Evolutionary conservation across 2,888 invertebrate genomes (phyloP).

Genomic region (Eremobia ochroleuca): DNA sequence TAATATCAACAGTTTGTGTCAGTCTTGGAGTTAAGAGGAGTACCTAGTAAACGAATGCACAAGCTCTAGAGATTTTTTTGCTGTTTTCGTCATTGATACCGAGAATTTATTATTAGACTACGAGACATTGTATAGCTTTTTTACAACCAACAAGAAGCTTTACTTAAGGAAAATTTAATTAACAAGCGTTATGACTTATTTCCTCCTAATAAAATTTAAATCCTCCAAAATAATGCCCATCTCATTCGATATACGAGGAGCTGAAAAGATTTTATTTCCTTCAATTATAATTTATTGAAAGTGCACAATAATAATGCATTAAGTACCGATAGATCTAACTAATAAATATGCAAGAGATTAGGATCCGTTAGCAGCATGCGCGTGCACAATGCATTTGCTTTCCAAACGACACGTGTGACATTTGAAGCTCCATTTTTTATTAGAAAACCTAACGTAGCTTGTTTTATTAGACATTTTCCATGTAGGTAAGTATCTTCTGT

Average conservation of each 20-base stretch:
- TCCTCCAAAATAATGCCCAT: not conserved
- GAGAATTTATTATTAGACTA: not conserved
- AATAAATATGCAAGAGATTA: conserved; percentile 52
- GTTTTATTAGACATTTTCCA: not conserved
- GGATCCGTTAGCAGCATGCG: conserved; percentile 41
- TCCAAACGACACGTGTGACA: conserved; percentile 27
- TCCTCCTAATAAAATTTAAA: not conserved
- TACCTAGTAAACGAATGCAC: conserved; percentile 1
- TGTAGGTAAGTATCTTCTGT: not conserved
- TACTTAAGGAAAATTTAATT: not conserved
- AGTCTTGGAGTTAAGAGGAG: not conserved
- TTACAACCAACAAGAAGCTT: not conserved
- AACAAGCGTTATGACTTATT: not conserved
- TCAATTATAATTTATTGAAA: not conserved
- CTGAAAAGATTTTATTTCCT: not conserved
- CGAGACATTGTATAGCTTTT: too few species aligned
- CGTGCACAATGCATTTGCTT: conserved; percentile 46
- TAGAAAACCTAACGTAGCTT: not conserved
- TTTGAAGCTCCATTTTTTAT: conserved; percentile 14
- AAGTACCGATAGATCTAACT: conserved; percentile 16
- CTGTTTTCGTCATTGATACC: not conserved
- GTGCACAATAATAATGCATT: conserved; percentile 1
- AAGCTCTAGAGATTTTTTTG: not conserved
- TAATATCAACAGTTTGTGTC: not conserved
- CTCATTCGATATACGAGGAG: not conserved